Evolutionary conservation across 2,797 vertebrate species (phyloP).

Genomic region (Acanthiza pusilla): DNA sequence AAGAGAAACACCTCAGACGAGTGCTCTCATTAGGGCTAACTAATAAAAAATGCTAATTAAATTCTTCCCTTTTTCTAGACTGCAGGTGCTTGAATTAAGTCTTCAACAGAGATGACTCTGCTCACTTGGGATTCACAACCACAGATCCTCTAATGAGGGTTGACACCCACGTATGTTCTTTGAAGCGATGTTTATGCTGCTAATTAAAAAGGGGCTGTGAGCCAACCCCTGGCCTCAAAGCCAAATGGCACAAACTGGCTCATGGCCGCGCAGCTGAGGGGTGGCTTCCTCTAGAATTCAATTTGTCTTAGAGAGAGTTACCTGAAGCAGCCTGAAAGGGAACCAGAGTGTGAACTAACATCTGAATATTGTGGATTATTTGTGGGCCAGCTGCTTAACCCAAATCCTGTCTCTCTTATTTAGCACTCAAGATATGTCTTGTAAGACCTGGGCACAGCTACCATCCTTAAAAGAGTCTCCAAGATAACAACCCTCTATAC

Average conservation of each 20-base stretch:
- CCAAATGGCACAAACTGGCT: not conserved
- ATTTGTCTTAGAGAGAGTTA: not conserved
- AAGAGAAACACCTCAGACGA: not conserved
- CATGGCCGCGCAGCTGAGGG: not conserved
- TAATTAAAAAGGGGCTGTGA: not conserved
- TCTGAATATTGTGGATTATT: not conserved
- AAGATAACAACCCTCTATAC: not conserved
- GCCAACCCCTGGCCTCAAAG: not conserved
- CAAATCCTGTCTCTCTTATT: not conserved
- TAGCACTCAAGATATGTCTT: not conserved
- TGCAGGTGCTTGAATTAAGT: not conserved
- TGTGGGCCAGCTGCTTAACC: not conserved
- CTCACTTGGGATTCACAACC: not conserved
- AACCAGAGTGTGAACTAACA: not conserved
- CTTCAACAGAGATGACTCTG: not conserved
- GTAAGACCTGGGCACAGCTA: not conserved
- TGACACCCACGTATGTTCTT: slow-evolving; percentile 17
- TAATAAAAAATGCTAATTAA: slow-evolving; percentile 17
- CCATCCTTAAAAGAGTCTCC: not conserved
- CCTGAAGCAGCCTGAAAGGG: not conserved
- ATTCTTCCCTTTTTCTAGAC: slow-evolving; percentile 13
- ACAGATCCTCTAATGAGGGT: not conserved
- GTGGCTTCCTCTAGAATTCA: not conserved
- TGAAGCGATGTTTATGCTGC: not conserved
- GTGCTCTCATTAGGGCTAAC: not conserved